Evolutionary conservation across 2,888 invertebrate genomes (phyloP), one percentile per base, ranked within the genome.

Genomic region (Dolomedes plantarius): DNA sequence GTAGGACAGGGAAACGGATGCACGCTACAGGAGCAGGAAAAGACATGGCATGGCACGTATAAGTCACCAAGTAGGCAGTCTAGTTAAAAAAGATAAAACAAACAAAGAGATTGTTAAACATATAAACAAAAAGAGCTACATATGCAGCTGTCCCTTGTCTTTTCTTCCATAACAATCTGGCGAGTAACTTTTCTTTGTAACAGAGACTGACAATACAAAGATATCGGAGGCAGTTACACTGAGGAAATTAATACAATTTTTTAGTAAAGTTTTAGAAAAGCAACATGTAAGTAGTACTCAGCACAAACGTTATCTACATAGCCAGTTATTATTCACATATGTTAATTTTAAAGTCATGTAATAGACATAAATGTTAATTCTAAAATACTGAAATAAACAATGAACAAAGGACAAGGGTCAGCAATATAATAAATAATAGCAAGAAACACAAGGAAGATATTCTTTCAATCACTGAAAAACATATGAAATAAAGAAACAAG

Each of bases 31-130:
- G 71, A 78, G 71, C 69, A 71, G 81, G 86, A 87, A 71, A 81
- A 86, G 65, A 86, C 67, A 86, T 71, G 73, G 72, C 81, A 87
- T 74, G 81, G 80, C 87, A 87, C 82, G 82, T 78, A 72, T 75
- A 75, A 83, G 64, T 82, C 79, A 87, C 67, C 86, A 79, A 67
- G 72, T 31, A 73, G 87, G 74, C 75, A 76, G 71, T 87, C 87
- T 87, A 83, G 32, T 62, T 41, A 79, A 72, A 69, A n/a, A n/a
- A n/a, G n/a, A n/a, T n/a, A 73, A 87, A 36, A 87, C 31, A 79
- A 77, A 68, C 13, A 46, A 46, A 46, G 29, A 56, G 79, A 41
- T 46, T 73, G 80, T 80, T 73, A 73, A 29, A 78, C 71, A 23
- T 19, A 23, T 56, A 36, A 7, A 28, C n/a, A 67, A 76, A 64